These are phyloP conservation scores for Virgularia gustaviana DNA, from an alignment of 92 coral and sea anemone species.

Conservation along the genomic window DNA sequence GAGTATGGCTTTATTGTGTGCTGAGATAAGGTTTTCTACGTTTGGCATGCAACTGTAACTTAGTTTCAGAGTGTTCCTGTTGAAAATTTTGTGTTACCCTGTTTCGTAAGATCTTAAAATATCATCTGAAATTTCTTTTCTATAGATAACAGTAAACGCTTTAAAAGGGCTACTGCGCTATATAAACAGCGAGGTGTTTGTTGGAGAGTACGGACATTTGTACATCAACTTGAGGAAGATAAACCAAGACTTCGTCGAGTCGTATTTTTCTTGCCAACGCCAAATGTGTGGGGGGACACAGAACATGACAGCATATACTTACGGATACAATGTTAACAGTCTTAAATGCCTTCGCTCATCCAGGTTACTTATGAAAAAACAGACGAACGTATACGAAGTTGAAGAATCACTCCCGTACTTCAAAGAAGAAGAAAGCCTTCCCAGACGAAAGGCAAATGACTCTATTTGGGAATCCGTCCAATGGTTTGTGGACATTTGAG, in stretches of 20 bases:
- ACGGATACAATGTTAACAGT: conserved; percentile 15
- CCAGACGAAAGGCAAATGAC: not conserved
- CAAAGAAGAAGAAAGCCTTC: not conserved
- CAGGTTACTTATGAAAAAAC: conserved; percentile 28
- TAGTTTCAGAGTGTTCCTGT: too few species aligned
- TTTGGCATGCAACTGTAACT: too few species aligned
- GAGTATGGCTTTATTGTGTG: too few species aligned
- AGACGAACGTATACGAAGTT: conserved; percentile 30
- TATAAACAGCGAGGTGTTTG: too few species aligned
- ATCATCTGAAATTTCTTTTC: too few species aligned
- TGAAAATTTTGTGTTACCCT: too few species aligned
- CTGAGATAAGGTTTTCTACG: too few species aligned
- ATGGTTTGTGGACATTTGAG: not conserved
- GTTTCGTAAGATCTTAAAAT: too few species aligned
- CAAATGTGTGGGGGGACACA: conserved; percentile 30
- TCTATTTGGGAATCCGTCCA: not conserved
- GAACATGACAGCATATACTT: conserved; percentile 31
- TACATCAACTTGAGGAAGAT: too few species aligned
- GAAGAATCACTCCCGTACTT: conserved; percentile 9
- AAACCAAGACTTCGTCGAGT: conserved; percentile 19
- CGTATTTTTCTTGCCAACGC: conserved; percentile 17
- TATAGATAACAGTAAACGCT: too few species aligned
- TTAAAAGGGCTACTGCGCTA: too few species aligned
- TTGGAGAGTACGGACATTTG: too few species aligned
- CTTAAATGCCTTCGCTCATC: conserved; percentile 4